Conservation (phyloP, 2,888 invertebrate genomes). For the Criorhina ranunculi region DNA sequence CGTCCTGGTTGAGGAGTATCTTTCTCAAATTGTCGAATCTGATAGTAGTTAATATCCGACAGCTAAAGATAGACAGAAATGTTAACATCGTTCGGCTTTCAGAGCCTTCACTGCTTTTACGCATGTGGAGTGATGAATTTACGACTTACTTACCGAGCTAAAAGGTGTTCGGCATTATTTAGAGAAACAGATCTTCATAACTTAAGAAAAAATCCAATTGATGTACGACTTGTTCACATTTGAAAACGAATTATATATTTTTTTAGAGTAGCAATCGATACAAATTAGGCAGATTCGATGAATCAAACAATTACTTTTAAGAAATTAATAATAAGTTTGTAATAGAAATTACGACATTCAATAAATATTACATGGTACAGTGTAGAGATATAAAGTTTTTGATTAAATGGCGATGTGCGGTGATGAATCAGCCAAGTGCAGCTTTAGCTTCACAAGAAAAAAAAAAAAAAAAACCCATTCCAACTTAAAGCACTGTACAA, state of each 20-base stretch:
- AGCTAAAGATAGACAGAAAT: too few species aligned
- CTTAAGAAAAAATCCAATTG: not conserved
- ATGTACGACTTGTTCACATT: conserved; percentile 30
- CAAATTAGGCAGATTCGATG: conserved; percentile 54
- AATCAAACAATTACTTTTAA: conserved; percentile 40
- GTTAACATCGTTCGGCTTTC: too few species aligned
- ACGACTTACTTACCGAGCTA: too few species aligned
- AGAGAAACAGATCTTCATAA: not conserved
- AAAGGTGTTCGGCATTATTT: too few species aligned
- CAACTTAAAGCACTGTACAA: conserved; percentile 91
- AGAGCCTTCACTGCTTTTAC: too few species aligned
- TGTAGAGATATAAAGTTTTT: conserved; percentile 36
- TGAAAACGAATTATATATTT: conserved; percentile 40
- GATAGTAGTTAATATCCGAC: too few species aligned
- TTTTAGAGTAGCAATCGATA: conserved; percentile 53
- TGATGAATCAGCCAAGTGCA: conserved; percentile 41
- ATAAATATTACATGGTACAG: conserved; percentile 34
- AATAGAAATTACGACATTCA: conserved; percentile 63
- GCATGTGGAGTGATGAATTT: too few species aligned
- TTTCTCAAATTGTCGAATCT: too few species aligned
- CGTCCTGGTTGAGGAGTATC: too few species aligned
- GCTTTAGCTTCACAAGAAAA: conserved; percentile 12
- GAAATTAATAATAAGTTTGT: conserved; percentile 40
- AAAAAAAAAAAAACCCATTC: not conserved
- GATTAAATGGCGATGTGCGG: conserved; percentile 45